Percentiles rank a stretch among this genome's conserved stretches.
These are phyloP conservation scores for Copsychus sechellarum DNA, from an alignment of 2,113 vertebrate genomes.

Conservation along the genomic window DNA sequence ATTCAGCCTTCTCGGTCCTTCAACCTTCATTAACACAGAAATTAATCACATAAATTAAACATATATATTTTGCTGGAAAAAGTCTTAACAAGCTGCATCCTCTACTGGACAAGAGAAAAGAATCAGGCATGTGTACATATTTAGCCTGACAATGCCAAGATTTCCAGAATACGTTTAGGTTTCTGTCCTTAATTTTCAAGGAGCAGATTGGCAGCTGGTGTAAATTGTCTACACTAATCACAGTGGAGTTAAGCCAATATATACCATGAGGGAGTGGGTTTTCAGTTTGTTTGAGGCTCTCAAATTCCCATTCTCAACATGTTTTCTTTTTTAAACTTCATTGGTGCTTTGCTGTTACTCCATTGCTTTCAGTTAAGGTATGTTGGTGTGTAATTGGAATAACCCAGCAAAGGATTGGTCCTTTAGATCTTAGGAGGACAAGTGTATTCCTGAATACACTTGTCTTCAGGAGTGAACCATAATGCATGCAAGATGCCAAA, in stretches of 20 bases:
- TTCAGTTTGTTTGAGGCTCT: not conserved
- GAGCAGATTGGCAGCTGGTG: not conserved
- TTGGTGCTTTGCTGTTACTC: not conserved
- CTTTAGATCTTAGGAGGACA: not conserved
- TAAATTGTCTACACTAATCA: constrained; percentile 15
- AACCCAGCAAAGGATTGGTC: not conserved
- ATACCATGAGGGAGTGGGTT: not conserved
- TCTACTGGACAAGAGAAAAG: constrained; percentile 57
- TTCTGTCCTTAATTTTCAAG: constrained; percentile 53
- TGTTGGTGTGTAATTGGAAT: not conserved
- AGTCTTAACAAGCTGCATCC: constrained; percentile 55
- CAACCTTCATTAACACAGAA: constrained; percentile 64
- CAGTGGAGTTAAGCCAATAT: not conserved
- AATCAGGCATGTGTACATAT: constrained; percentile 60
- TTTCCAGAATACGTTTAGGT: constrained; percentile 48
- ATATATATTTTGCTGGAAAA: constrained; percentile 57
- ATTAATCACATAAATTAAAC: constrained; percentile 71
- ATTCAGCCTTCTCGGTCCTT: constrained; percentile 63
- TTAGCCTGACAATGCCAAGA: constrained; percentile 58
- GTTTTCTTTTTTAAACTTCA: not conserved
- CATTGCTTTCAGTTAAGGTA: not conserved
- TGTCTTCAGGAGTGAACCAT: not conserved
- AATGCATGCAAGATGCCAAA: not conserved
- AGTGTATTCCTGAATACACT: not conserved
- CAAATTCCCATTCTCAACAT: not conserved